Base-by-base conservation (phyloP, 2,888 invertebrate species). In the Prenolepis imparis region DNA sequence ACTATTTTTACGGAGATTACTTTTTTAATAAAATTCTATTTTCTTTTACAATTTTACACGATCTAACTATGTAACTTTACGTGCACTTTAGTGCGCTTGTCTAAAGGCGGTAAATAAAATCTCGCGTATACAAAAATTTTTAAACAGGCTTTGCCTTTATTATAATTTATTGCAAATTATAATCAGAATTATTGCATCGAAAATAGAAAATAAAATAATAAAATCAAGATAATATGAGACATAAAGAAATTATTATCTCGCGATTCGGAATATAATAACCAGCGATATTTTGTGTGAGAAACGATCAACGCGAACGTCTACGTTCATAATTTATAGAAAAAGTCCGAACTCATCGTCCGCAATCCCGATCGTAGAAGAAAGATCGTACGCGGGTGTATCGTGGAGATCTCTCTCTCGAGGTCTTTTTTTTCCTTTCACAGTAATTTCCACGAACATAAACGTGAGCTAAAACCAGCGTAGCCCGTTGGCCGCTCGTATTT, bases 381-480 rank as follows among this genome's bases (percentile, higher is more conserved):
- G 28, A 28, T 11, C 48, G 48, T 55, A 41, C 55, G 36, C 15
- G 52, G 12, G 28, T 63, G 64, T 82, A 82, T 82, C 78, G 41
- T 0, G 52, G n/a, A 12, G 12, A 59, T 66, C 18, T 61, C 59
- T 59, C 59, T 21, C 4, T 21, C 15, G 11, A 24, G 28, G 28
- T 61, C 59, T 36, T 64, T 82, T 64, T 82, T 64, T 78, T 44
- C 83, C 73, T 68, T 82, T 44, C 83, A 66, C 74, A 78, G 78
- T 66, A 86, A 86, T 86, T 89, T 82, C 80, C 73, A 44, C 32
- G 28, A 28, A 28, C 48, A 72, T 55, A 52, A 52, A 52, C 78
- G 63, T 78, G 72, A 39, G 57, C 32, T 66, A 18, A 63, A 73
- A 70, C 11, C 44, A 9, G 52, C 52, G 18, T 21, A n/a, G 24